A percentile compares a stretch with the other conserved stretches of the same genome.
Conservation (phyloP, 2,797 vertebrate species). For the Lacerta bilineata region DNA sequence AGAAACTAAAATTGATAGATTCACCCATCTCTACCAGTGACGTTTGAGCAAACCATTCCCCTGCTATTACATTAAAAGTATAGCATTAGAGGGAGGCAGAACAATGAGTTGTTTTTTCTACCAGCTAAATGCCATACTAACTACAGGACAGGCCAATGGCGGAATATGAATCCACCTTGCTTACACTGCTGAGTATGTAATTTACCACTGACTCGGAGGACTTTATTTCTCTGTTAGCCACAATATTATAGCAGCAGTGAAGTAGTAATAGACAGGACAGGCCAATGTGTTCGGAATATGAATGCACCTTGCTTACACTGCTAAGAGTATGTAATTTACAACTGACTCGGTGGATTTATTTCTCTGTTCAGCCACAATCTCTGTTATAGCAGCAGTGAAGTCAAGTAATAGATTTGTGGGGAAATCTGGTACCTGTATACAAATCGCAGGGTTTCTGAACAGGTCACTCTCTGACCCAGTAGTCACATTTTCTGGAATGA, state of each 20-base stretch:
- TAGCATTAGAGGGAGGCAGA: neutral
- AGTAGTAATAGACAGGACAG: too few species aligned
- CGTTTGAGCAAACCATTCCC: neutral
- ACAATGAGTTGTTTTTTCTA: slow-evolving; percentile 6
- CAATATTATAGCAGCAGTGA: too few species aligned
- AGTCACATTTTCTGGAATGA: slow-evolving; percentile 36
- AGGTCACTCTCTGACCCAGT: slow-evolving; percentile 13
- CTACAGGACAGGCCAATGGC: too few species aligned
- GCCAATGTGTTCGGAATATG: slow-evolving; percentile 4
- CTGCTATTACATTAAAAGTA: neutral
- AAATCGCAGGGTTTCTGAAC: slow-evolving; percentile 55
- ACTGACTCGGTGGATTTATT: slow-evolving; percentile 15
- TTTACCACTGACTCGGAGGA: too few species aligned
- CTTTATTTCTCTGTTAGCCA: too few species aligned
- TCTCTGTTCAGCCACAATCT: slow-evolving; percentile 32
- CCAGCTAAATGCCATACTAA: slow-evolving; percentile 16
- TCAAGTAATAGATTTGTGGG: slow-evolving; percentile 30
- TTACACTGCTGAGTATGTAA: too few species aligned
- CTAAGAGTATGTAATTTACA: slow-evolving; percentile 47
- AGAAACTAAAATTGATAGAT: too few species aligned
- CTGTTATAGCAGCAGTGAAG: slow-evolving; percentile 37
- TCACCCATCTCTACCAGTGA: too few species aligned
- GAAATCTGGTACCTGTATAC: slow-evolving; percentile 39
- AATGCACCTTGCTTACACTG: slow-evolving; percentile 10
- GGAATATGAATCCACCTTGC: too few species aligned